phyloP scores from a whole-genome alignment of 2,113 vertebrate genomes.

The Pardalotus punctatus region DNA sequence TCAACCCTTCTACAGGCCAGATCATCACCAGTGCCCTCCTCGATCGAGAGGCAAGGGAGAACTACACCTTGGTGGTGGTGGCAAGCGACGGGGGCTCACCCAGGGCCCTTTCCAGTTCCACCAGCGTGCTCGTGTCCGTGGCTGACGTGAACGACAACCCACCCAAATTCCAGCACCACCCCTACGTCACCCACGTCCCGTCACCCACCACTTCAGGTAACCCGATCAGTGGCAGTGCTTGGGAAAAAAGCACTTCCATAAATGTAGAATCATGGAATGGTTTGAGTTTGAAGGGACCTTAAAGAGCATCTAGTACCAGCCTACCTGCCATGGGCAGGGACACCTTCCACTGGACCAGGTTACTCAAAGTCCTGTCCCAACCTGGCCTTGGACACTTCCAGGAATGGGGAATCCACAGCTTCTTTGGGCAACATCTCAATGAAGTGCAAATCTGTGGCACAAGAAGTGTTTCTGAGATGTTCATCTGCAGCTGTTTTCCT shows the following conservation, averaged over 20 bases:
- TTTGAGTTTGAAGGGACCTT: not conserved
- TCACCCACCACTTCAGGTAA: conserved; percentile 87
- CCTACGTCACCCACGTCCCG: conserved; percentile 94
- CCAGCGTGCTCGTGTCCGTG: conserved; percentile 86
- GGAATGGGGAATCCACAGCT: not conserved
- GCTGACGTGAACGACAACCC: conserved; percentile 95
- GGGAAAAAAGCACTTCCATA: not conserved
- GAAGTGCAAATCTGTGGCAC: not conserved
- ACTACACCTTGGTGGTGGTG: conserved; percentile 91
- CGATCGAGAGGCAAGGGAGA: conserved; percentile 84
- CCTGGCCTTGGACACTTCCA: not conserved
- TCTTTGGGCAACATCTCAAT: not conserved
- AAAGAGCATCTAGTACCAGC: too few species aligned
- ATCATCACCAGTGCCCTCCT: conserved; percentile 93
- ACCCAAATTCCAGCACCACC: conserved; percentile 94
- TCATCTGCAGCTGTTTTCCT: not conserved
- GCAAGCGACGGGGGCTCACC: conserved; percentile 86
- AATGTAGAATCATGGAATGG: accelerated
- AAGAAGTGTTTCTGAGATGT: not conserved
- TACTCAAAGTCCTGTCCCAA: not conserved
- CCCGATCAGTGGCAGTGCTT: not conserved
- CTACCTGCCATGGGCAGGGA: not conserved
- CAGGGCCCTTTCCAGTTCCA: conserved; percentile 84
- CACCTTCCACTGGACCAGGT: not conserved
- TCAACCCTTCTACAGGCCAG: conserved; percentile 95